Evolutionary conservation across 2,888 invertebrate species (phyloP).

Genomic region (Rhorus exstirpatorius): DNA sequence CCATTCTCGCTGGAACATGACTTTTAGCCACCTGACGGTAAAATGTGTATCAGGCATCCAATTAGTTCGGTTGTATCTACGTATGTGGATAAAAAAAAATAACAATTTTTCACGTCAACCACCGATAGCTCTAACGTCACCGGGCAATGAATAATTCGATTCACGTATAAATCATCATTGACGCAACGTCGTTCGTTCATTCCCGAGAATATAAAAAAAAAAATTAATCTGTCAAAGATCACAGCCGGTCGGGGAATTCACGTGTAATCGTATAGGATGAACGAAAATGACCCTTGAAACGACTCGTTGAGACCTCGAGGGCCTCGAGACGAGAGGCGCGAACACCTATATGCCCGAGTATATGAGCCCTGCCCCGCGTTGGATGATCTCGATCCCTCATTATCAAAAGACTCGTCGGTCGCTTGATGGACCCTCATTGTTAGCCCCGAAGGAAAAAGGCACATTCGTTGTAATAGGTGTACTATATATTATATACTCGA

Average conservation of each 20-base stretch:
- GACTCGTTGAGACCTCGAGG: constrained; percentile 38
- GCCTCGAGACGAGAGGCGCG: constrained; percentile 55
- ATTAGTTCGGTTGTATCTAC: too few species aligned
- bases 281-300: constrained; percentile 54
- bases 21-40: background rate
- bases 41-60: too few species aligned
- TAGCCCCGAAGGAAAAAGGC: constrained; percentile 60
- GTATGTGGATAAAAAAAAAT: too few species aligned
- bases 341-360: constrained; percentile 58
- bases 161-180: constrained; percentile 55
- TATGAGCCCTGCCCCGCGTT: constrained; percentile 37
- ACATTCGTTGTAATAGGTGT: constrained; percentile 42
- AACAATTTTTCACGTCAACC: constrained; percentile 11
- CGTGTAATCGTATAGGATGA: constrained; percentile 55
- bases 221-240: constrained; percentile 59
- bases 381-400: constrained; percentile 69
- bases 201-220: background rate
- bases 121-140: constrained; percentile 32
- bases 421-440: constrained; percentile 62
- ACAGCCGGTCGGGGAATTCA: constrained; percentile 51
- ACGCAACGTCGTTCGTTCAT: background rate
- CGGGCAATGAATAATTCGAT: constrained; percentile 44
- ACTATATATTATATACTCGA: constrained; percentile 17
- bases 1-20: background rate
- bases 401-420: constrained; percentile 66